A percentile compares a stretch with the other conserved stretches of the same genome.
Evolutionary conservation across 2,113 vertebrate genomes (phyloP).

Genomic region (Cyphomyrus discorhynchus): DNA sequence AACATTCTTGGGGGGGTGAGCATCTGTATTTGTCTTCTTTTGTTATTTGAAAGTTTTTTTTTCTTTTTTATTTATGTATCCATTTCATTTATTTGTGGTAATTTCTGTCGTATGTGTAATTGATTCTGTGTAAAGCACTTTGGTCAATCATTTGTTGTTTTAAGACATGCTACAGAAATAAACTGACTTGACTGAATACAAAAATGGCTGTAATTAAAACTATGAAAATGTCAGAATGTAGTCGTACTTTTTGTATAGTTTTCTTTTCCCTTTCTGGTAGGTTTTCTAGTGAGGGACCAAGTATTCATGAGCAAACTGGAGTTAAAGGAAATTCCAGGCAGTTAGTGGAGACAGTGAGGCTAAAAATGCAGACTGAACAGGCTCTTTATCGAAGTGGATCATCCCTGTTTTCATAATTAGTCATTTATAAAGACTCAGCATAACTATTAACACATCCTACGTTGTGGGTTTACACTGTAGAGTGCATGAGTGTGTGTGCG

Average conservation of each 20-base stretch:
- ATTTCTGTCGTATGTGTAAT: too few relatives aligned
- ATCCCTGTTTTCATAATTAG: neutral
- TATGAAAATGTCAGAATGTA: neutral
- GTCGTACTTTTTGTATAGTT: neutral
- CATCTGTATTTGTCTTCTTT: too few relatives aligned
- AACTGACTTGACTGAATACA: neutral
- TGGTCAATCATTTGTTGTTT: too few relatives aligned
- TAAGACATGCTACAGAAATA: too few relatives aligned
- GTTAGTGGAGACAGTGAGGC: neutral
- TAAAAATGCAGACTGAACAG: neutral
- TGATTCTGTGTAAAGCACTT: too few relatives aligned
- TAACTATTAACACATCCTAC: neutral
- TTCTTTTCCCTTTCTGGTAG: neutral
- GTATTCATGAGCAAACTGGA: neutral
- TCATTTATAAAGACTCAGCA: neutral
- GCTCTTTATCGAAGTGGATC: neutral
- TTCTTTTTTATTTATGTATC: too few relatives aligned
- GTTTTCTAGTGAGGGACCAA: neutral
- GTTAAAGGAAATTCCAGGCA: neutral
- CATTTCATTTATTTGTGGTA: too few relatives aligned
- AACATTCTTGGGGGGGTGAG: neutral
- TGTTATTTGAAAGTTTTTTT: too few relatives aligned
- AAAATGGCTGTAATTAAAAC: neutral
- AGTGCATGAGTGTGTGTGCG: neutral
- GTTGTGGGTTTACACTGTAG: neutral